Evolutionary conservation across 2,113 vertebrate genomes (phyloP).

Genomic region (Hypomesus transpacificus): DNA sequence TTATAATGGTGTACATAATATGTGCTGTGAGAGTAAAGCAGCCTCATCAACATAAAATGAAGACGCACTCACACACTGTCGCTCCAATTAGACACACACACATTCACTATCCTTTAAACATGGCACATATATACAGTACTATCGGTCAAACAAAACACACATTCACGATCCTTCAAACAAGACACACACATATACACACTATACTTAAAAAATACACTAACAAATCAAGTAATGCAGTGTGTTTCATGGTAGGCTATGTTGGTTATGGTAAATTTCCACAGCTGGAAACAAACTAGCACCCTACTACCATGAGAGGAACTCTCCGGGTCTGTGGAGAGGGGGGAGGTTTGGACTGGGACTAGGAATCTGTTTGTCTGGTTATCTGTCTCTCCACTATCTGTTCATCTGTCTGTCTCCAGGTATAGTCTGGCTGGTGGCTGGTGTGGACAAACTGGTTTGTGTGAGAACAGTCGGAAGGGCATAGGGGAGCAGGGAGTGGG

Average conservation of each 20-base stretch:
- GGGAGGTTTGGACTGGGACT: not conserved
- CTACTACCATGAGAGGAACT: not conserved
- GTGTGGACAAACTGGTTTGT: not conserved
- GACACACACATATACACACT: not conserved
- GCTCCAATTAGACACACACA: conserved; percentile 3
- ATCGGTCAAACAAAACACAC: not conserved
- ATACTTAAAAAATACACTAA: not conserved
- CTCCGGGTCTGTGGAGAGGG: not conserved
- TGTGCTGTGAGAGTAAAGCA: too few relatives aligned
- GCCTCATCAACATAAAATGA: too few relatives aligned
- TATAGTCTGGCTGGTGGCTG: not conserved
- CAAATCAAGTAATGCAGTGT: not conserved
- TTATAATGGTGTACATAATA: too few relatives aligned
- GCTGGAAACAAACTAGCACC: not conserved
- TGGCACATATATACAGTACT: not conserved
- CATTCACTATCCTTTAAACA: conserved; percentile 2
- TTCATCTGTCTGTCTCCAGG: conserved; percentile 33
- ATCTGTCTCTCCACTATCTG: conserved; percentile 24
- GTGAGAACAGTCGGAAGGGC: not conserved
- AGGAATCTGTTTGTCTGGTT: not conserved
- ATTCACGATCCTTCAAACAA: not conserved
- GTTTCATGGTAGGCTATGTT: too few relatives aligned
- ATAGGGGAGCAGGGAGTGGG: not conserved
- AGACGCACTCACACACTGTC: not conserved
- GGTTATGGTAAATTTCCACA: not conserved